Percentiles rank a stretch among this genome's conserved stretches.
These are phyloP conservation scores for Steatornis caripensis DNA, from an alignment of 2,113 vertebrate species.

Conservation along the genomic window DNA sequence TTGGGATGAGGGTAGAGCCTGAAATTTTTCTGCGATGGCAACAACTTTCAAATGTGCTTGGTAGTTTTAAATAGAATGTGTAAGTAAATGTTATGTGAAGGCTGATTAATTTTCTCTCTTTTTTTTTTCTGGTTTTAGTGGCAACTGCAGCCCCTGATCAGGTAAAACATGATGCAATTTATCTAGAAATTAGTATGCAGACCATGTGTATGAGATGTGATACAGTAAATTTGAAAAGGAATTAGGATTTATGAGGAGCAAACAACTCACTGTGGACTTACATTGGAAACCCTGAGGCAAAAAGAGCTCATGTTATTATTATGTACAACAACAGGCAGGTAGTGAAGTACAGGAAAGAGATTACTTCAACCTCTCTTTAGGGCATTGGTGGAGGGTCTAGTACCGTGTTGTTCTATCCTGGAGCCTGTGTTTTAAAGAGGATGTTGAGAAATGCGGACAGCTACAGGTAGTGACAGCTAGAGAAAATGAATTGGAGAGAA, in stretches of 20 bases:
- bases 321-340: not conserved
- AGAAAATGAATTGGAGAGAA: not conserved
- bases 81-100: not conserved
- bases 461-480: not conserved
- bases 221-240: not conserved
- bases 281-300: not conserved
- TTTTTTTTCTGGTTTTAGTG: constrained; percentile 79
- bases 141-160: constrained; percentile 82
- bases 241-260: not conserved
- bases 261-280: not conserved
- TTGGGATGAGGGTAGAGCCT: not conserved
- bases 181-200: not conserved
- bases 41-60: not conserved
- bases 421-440: not conserved
- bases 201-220: not conserved
- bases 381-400: not conserved
- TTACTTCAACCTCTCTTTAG: not conserved
- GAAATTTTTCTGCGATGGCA: not conserved
- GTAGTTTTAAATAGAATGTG: not conserved
- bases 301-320: not conserved
- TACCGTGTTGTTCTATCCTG: not conserved
- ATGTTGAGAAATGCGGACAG: not conserved
- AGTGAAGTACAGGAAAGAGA: not conserved
- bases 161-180: constrained; percentile 73
- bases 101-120: constrained; percentile 37